Evolutionary conservation across 2,888 invertebrate species (phyloP).

Genomic region (Agrochola circellaris): DNA sequence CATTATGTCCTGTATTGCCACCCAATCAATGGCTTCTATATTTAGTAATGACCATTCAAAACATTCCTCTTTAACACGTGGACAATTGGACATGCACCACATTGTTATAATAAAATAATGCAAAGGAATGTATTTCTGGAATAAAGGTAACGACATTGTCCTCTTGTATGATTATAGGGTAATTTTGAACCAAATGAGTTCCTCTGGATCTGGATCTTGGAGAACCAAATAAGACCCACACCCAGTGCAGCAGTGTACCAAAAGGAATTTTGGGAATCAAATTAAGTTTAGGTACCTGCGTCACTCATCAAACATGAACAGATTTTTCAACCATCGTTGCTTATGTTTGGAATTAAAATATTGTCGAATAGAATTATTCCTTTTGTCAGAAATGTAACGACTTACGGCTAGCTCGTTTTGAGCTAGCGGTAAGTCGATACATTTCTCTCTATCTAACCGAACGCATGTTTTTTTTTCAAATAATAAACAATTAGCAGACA

Average conservation of each 20-base stretch:
- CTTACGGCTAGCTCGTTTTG: too few relatives aligned
- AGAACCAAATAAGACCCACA: too few relatives aligned
- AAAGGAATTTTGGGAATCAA: conserved; percentile 40
- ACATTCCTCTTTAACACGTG: not conserved
- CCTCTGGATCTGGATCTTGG: too few relatives aligned
- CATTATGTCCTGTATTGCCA: not conserved
- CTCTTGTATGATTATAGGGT: conserved; percentile 42
- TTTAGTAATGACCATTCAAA: not conserved
- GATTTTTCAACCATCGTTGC: not conserved
- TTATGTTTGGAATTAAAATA: not conserved
- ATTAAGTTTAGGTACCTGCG: conserved; percentile 16
- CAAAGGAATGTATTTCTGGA: conserved; percentile 11
- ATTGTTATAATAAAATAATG: conserved; percentile 7
- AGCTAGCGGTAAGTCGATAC: too few relatives aligned
- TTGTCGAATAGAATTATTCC: not conserved
- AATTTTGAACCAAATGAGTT: conserved; percentile 46
- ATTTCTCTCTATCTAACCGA: too few relatives aligned
- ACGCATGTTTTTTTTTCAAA: too few relatives aligned
- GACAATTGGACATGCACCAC: not conserved
- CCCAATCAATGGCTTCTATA: too few relatives aligned
- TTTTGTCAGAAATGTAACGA: not conserved
- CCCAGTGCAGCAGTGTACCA: not conserved
- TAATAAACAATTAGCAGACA: not conserved
- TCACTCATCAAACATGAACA: conserved; percentile 4
- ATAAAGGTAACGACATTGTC: conserved; percentile 10